A percentile compares a stretch with the other conserved stretches of the same genome.
Conservation (phyloP, 1,140 invertebrate species). For the Drosophila tropicalis region DNA sequence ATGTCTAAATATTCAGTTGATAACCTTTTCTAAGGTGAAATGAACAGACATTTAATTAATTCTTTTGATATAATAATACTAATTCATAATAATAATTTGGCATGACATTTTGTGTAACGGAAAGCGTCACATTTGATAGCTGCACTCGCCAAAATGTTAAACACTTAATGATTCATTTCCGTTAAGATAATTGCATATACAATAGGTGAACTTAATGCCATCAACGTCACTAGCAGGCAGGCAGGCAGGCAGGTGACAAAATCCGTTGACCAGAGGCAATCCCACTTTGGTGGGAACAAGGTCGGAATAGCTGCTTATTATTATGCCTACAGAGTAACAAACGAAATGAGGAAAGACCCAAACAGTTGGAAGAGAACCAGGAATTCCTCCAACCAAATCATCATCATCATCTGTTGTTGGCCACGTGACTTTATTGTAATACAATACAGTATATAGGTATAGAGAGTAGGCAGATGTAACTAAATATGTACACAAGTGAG, state of each 20-base stretch:
- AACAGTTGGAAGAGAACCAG: not conserved
- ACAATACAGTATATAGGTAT: not conserved
- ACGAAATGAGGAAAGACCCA: not conserved
- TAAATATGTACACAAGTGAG: no score
- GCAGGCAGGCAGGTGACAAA: slow-evolving; percentile 17
- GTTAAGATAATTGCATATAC: slow-evolving; percentile 25
- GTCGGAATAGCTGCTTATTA: slow-evolving; percentile 19
- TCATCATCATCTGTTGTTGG: not conserved
- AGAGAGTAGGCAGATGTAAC: no score
- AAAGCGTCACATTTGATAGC: slow-evolving; percentile 18
- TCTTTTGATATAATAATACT: not conserved
- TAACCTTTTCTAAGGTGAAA: no score
- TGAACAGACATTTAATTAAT: no score
- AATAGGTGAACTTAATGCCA: slow-evolving; percentile 37
- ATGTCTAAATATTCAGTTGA: no score
- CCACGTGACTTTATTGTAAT: slow-evolving; percentile 6
- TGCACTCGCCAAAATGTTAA: slow-evolving; percentile 26
- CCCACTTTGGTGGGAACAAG: slow-evolving; percentile 25
- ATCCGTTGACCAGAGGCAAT: slow-evolving; percentile 26
- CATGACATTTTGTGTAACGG: slow-evolving; percentile 25
- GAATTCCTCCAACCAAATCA: slow-evolving; percentile 7
- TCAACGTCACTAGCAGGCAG: slow-evolving; percentile 11
- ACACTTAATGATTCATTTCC: slow-evolving; percentile 45
- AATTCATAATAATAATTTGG: slow-evolving; percentile 11
- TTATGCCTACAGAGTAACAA: not conserved